These are phyloP conservation scores for Acanthornis magna DNA, from an alignment of 2,797 vertebrate species.

Conservation along the genomic window DNA sequence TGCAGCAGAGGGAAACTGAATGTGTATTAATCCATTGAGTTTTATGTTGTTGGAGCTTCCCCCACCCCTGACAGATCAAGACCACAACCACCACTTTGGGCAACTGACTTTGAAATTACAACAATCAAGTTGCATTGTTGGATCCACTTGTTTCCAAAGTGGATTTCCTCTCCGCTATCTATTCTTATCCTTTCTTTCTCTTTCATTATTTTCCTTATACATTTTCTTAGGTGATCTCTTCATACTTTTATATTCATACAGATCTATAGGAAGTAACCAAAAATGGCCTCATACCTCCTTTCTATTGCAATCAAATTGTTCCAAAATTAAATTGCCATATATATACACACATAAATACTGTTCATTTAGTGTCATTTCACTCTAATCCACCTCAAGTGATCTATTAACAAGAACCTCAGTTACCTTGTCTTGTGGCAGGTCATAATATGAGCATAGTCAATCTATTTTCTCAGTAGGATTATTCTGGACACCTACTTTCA, in stretches of 20 bases:
- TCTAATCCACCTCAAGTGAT: neutral
- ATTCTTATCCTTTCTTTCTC: neutral
- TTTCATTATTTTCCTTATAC: neutral
- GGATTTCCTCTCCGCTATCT: neutral
- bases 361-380: neutral
- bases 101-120: neutral
- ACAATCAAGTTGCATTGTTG: neutral
- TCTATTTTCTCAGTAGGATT: neutral
- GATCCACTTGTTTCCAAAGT: too few species aligned
- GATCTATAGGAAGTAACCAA: neutral
- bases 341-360: neutral
- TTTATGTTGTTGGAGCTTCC: neutral
- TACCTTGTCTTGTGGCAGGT: neutral
- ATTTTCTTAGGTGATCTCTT: neutral
- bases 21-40: accelerated
- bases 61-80: accelerated
- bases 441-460: neutral
- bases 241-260: neutral
- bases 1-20: neutral
- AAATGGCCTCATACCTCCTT: neutral
- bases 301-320: neutral
- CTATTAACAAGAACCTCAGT: neutral
- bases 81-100: too few species aligned
- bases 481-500: neutral
- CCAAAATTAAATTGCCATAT: neutral